Evolutionary conservation across 2,797 vertebrate genomes (phyloP).

Genomic region (Ceryle rudis): DNA sequence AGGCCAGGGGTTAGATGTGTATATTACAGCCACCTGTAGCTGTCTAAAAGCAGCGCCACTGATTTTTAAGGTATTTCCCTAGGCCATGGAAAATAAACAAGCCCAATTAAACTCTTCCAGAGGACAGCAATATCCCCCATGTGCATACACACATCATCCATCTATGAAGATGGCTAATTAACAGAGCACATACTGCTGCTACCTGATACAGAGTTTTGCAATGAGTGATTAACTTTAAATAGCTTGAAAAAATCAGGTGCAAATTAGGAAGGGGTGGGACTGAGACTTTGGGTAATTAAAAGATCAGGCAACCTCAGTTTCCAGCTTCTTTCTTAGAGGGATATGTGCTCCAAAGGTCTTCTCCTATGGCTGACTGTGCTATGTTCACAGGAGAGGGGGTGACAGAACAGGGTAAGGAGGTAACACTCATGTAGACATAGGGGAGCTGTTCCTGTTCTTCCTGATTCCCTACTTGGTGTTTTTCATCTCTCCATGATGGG

Average conservation of each 20-base stretch:
- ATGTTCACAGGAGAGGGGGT: accelerated
- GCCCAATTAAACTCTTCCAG: background rate
- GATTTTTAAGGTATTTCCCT: background rate
- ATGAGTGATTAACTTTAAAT: constrained; percentile 1
- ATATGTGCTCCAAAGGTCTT: accelerated
- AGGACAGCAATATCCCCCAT: background rate
- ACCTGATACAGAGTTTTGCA: background rate
- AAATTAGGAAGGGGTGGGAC: background rate
- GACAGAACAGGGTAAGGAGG: background rate
- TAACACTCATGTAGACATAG: accelerated
- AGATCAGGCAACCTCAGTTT: background rate
- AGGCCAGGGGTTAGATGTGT: background rate
- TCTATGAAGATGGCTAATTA: background rate
- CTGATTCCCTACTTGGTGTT: background rate
- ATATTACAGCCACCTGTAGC: background rate
- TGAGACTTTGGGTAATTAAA: background rate
- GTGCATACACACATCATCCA: background rate
- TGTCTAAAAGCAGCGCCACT: background rate
- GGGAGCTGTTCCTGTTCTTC: background rate
- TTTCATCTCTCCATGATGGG: accelerated
- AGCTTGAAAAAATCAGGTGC: background rate
- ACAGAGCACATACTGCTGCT: background rate
- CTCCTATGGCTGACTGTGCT: accelerated
- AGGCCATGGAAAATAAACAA: background rate
- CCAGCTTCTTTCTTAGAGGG: accelerated